A percentile compares a stretch with the other conserved stretches of the same genome.
phyloP scores from a whole-genome alignment of 2,113 vertebrate species.

The Uria lomvia region DNA sequence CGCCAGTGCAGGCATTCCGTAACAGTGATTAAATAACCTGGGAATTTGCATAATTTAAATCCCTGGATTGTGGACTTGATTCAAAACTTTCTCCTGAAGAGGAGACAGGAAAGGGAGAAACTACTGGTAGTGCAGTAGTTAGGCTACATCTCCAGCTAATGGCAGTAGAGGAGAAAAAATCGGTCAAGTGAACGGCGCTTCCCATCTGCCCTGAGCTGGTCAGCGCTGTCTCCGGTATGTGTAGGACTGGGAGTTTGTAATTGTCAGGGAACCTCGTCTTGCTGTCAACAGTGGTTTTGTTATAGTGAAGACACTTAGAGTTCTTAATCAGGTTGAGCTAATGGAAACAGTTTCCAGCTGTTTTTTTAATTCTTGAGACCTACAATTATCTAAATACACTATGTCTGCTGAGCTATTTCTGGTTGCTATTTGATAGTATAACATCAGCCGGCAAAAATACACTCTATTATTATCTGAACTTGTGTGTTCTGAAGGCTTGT shows the following conservation, averaged over 20 bases:
- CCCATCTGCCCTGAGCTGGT: accelerated
- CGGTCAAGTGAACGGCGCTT: neutral
- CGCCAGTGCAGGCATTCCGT: neutral
- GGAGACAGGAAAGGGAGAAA: neutral
- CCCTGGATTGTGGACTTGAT: neutral
- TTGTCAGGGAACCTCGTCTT: neutral
- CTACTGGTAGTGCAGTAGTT: neutral
- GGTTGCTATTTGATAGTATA: neutral
- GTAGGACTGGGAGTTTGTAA: neutral
- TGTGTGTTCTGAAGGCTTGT: neutral
- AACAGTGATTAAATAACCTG: neutral
- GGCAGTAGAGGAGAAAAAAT: neutral
- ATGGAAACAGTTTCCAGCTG: neutral
- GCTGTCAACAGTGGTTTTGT: neutral
- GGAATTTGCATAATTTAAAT: neutral
- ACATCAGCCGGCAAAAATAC: neutral
- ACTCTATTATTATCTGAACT: neutral
- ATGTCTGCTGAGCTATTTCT: neutral
- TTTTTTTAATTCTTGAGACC: neutral
- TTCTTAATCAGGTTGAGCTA: neutral
- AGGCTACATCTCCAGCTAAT: neutral
- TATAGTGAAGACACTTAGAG: neutral
- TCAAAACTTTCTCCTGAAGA: neutral
- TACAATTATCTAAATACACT: neutral
- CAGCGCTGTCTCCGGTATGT: neutral